Base-by-base conservation (phyloP, 2,113 vertebrate species). In the Callionymus lyra region DNA sequence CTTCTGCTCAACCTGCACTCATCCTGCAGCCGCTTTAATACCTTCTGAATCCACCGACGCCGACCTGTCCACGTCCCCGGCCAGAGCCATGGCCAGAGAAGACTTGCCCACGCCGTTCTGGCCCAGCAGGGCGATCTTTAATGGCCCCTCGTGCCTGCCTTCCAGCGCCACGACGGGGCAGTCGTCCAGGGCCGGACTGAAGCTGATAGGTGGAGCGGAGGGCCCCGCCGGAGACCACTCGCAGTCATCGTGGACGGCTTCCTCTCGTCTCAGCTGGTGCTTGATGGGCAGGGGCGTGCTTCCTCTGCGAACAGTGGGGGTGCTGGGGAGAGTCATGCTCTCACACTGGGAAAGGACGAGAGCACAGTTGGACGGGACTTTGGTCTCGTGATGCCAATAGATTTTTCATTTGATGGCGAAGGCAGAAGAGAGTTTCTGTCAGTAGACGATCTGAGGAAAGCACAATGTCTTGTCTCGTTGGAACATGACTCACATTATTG, bases 31-130 rank as follows among this genome's bases (percentile, higher is more conserved):
- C 13, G 16, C 31, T 45, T 50, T 16, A 9, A 41, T 74, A 85
- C 83, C 82, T n/a, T 90, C 83, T 74, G 56, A 62, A 54, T 80
- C 76, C 68, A 70, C 66, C 37, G 65, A 72, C 0, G 70, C 72
- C 8, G 78, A 71, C 50, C 79, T 50, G 59, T 84, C 82, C 42
- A 71, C 62, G 41, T 83, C 82, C 34, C 87, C 85, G 0, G 83
- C 74, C 0, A 93, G 83, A 62, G 88, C 86, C 8, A 88, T 68
- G 41, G 89, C 88, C 47, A 93, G 77, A 1, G 87, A 84, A 0
- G 87, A 87, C 73, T 93, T 93, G 45, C 91, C 91, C 51, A 93
- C 91, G 0, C 91, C 88, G 6, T 87, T 88, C 76, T 92, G 90
- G 27, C 90, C 91, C 27, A 91, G 71, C 44, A 93, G 71, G 67